Conservation (phyloP, 2,797 vertebrate species). For the Sparidentex hasta region DNA sequence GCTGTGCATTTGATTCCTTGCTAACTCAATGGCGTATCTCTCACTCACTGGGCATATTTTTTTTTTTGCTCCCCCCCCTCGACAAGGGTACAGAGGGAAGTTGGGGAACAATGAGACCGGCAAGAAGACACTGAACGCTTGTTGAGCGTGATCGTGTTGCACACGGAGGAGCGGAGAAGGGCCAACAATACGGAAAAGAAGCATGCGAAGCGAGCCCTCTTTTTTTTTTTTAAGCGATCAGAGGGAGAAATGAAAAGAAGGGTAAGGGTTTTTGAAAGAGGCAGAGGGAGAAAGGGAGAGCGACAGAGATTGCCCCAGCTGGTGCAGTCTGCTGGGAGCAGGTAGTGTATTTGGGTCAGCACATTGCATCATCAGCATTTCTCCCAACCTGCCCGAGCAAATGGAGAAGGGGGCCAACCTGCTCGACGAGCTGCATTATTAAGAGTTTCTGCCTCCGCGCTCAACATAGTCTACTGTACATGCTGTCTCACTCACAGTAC, state of each 20-base stretch:
- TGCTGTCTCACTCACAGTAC: conserved; percentile 4
- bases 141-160: conserved; percentile 45
- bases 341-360: conserved; percentile 91
- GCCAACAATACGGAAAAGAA: conserved; percentile 26
- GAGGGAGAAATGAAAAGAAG: conserved; percentile 44
- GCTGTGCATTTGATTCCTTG: conserved; percentile 63
- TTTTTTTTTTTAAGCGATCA: conserved; percentile 39
- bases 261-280: conserved; percentile 63
- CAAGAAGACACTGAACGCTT: conserved; percentile 33
- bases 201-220: conserved; percentile 17
- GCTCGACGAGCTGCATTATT: conserved; percentile 84
- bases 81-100: neutral
- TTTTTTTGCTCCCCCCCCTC: conserved; percentile 15
- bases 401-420: conserved; percentile 79
- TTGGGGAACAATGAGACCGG: conserved; percentile 30
- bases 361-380: conserved; percentile 90
- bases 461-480: conserved; percentile 33
- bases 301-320: conserved; percentile 81
- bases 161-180: conserved; percentile 12
- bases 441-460: conserved; percentile 71
- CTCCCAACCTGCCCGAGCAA: conserved; percentile 87
- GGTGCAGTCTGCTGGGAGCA: conserved; percentile 86
- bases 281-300: conserved; percentile 56
- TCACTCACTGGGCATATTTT: conserved; percentile 51
- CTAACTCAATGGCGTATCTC: conserved; percentile 50